Percentiles rank a stretch among this genome's conserved stretches.
Conservation (phyloP, 2,797 vertebrate species). For the Parambassis ranga region DNA sequence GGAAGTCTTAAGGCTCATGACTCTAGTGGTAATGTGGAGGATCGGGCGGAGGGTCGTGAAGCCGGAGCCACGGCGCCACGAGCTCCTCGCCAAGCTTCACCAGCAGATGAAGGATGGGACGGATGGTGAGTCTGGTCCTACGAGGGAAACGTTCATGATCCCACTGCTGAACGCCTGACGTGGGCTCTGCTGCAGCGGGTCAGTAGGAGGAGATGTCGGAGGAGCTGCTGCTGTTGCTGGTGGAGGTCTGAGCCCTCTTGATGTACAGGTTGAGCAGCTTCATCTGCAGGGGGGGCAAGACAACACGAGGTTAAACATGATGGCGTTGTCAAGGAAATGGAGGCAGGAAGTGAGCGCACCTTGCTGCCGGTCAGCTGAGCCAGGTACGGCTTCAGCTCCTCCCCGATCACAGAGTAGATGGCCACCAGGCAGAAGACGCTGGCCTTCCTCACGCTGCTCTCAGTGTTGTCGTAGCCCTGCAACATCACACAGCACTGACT, state of each 20-base stretch:
- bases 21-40: not conserved
- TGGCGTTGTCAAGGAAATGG: no score
- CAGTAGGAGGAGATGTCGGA: slow-evolving; percentile 87
- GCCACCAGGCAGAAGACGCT: slow-evolving; percentile 98
- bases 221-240: slow-evolving; percentile 97
- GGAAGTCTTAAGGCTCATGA: slow-evolving; percentile 31
- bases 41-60: not conserved
- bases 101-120: not conserved
- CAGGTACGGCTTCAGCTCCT: slow-evolving; percentile 96
- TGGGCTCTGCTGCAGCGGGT: not conserved
- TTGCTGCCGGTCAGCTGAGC: slow-evolving; percentile 98
- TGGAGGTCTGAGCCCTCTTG: slow-evolving; percentile 94
- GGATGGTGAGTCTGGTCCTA: slow-evolving; percentile 8
- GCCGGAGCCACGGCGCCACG: not conserved
- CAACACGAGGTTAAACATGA: no score
- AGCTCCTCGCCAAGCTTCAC: not conserved
- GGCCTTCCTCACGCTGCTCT: slow-evolving; percentile 98
- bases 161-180: not conserved
- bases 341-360: no score
- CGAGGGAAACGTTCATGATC: not conserved
- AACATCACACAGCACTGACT: no score
- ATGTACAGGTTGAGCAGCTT: slow-evolving; percentile 98
- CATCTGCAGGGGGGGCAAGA: slow-evolving; percentile 88
- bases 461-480: slow-evolving; percentile 98
- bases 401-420: slow-evolving; percentile 98